Conservation (phyloP, 2,797 vertebrate species). For the Cottoperca gobio region DNA sequence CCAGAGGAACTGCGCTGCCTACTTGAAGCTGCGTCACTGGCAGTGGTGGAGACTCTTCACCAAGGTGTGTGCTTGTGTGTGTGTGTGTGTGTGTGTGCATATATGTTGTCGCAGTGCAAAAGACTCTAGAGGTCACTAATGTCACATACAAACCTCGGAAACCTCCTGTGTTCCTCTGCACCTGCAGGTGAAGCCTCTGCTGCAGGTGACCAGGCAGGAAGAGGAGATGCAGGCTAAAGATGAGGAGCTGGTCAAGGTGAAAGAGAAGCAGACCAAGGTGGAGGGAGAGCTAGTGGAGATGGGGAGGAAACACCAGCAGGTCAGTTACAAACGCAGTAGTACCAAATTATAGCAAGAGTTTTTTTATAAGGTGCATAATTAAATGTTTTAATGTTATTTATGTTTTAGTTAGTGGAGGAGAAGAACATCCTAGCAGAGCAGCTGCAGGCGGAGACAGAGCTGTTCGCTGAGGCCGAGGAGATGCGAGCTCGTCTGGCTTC, state of each 20-base stretch:
- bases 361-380: not conserved
- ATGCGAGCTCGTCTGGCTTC: constrained; percentile 96
- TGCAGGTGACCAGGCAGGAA: constrained; percentile 98
- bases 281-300: constrained; percentile 96
- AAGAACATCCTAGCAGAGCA: constrained; percentile 99
- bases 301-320: constrained; percentile 98
- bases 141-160: not conserved
- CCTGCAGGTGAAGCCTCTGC: constrained; percentile 96
- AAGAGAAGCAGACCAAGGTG: constrained; percentile 96
- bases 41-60: constrained; percentile 99
- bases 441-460: constrained; percentile 97
- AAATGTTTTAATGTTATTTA: not conserved
- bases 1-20: constrained; percentile 97
- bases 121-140: not conserved
- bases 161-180: not conserved
- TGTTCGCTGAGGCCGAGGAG: constrained; percentile 99
- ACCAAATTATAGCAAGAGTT: not conserved
- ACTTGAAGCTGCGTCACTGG: constrained; percentile 97
- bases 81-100: too few relatives aligned
- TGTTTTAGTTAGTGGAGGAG: constrained; percentile 92
- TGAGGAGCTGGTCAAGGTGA: constrained; percentile 96
- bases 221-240: constrained; percentile 98
- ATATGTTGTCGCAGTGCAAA: not conserved
- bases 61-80: constrained; percentile 84
- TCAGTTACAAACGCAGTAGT: constrained; percentile 64